Base-by-base conservation (phyloP, 2,888 invertebrate species). In the Glaucopsyche alexis region DNA sequence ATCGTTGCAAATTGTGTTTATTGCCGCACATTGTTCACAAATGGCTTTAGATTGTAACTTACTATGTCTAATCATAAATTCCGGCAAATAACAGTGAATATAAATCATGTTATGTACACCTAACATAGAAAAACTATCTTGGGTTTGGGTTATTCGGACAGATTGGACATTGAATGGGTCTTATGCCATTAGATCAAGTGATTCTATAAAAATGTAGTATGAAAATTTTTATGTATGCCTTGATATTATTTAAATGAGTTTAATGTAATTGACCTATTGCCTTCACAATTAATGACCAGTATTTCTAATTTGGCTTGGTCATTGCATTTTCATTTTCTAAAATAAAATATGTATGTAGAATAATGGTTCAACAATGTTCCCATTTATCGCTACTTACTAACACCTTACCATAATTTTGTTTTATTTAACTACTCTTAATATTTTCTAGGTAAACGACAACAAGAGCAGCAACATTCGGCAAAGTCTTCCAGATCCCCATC, bases 361-460 rank as follows among this genome's bases (percentile, higher is more conserved):
- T 29, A 29, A 29, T 29, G 4, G 4, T 29, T 29, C 29, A 29
- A 29, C 29, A 29, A 2, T 29, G 29, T 29, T 29, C 29, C 29
- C 29, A 29, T 29, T 29, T 29, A 29, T 29, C 29, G 29, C 29
- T 29, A 3, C 29, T 29, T 29, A 29, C 29, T 4, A 29, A 29
- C 29, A 29, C 29, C 29, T 3, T 29, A 29, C 3, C 29, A 29
- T 29, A 4, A 2, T 29, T 29, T 29, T 29, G 29, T 29, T 29
- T 29, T 29, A 29, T 29, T 29, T 29, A 29, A 2, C 29, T 29
- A 42, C 8, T 42, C 16, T 64, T 55, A 8, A 19, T 55, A 71
- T n/a, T 72, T 74, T 71, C 3, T 85, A 93, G 92, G 89, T 83
- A 93, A 93, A 85, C 87, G 89, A 81, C 90, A 89, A 79, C 83